Conservation (phyloP, 2,888 invertebrate species). For the Digitonthophagus gazella region DNA sequence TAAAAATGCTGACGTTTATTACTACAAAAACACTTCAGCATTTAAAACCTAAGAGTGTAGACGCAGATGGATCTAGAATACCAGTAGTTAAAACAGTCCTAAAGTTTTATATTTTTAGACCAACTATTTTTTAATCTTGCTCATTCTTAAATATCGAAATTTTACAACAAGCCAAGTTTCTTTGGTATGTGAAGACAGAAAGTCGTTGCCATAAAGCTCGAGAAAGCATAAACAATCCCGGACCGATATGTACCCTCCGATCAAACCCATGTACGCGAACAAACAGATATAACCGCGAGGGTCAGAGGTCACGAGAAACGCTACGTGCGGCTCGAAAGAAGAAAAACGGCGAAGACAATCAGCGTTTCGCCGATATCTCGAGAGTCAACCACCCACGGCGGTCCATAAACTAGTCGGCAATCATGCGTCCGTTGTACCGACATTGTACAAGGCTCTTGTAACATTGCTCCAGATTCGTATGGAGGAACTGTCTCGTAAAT, state of each 20-base stretch:
- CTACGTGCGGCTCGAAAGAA: conserved; percentile 15
- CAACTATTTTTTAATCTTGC: too few species aligned
- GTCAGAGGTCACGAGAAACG: conserved; percentile 22
- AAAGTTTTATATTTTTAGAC: too few species aligned
- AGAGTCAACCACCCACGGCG: conserved; percentile 39
- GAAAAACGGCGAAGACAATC: conserved; percentile 32
- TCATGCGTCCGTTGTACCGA: conserved; percentile 39
- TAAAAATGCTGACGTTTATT: conserved; percentile 13
- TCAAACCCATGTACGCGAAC: conserved; percentile 16
- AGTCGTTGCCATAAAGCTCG: neutral
- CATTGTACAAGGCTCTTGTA: conserved; percentile 38
- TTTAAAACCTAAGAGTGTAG: neutral
- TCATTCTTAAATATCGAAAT: too few species aligned
- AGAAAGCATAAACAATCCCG: conserved; percentile 9
- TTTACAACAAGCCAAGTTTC: too few species aligned
- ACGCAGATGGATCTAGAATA: neutral
- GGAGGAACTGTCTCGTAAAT: conserved; percentile 35
- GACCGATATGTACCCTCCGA: conserved; percentile 15
- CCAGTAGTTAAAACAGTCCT: neutral
- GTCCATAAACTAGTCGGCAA: conserved; percentile 39
- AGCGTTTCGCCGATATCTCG: conserved; percentile 30
- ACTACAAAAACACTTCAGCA: conserved; percentile 7
- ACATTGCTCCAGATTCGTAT: conserved; percentile 39
- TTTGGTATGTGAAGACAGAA: neutral
- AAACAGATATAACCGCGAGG: conserved; percentile 20